Conservation (phyloP, 1,140 invertebrate genomes). For the Drosophila malerkotliana region DNA sequence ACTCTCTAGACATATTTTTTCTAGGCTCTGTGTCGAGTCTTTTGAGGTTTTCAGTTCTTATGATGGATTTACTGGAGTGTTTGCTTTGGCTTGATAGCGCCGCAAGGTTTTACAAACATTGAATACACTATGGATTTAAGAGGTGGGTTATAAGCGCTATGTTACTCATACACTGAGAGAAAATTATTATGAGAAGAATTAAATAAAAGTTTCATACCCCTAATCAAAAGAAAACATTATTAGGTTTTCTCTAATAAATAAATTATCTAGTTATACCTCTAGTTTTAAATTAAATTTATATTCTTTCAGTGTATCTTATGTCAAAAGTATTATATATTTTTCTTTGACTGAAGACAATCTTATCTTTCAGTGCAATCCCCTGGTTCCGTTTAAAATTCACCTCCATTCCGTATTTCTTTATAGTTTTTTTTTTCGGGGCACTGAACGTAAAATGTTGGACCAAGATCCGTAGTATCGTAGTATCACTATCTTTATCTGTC, state of each 20-base stretch:
- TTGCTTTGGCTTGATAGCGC: not conserved
- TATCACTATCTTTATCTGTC: conserved; percentile 42
- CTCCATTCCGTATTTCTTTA: not conserved
- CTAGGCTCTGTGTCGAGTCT: not conserved
- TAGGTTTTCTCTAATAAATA: too few species aligned
- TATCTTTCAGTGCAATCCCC: conserved; percentile 1
- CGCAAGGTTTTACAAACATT: not conserved
- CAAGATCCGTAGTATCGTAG: conserved; percentile 25
- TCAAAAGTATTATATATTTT: not conserved
- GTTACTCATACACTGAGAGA: not conserved
- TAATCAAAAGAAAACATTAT: too few species aligned
- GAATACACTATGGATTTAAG: conserved; percentile 1
- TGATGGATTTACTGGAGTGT: not conserved
- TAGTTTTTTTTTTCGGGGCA: not conserved
- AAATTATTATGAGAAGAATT: not conserved
- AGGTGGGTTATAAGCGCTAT: not conserved
- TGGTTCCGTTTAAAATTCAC: not conserved
- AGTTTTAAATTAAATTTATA: not conserved
- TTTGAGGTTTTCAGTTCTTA: not conserved
- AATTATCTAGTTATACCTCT: too few species aligned
- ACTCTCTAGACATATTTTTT: not conserved
- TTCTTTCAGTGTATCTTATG: not conserved
- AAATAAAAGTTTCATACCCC: too few species aligned
- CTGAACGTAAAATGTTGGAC: not conserved
- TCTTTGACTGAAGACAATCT: conserved; percentile 2